phyloP scores from a whole-genome alignment of 1,140 invertebrate species.

The Diorhabda carinulata region DNA sequence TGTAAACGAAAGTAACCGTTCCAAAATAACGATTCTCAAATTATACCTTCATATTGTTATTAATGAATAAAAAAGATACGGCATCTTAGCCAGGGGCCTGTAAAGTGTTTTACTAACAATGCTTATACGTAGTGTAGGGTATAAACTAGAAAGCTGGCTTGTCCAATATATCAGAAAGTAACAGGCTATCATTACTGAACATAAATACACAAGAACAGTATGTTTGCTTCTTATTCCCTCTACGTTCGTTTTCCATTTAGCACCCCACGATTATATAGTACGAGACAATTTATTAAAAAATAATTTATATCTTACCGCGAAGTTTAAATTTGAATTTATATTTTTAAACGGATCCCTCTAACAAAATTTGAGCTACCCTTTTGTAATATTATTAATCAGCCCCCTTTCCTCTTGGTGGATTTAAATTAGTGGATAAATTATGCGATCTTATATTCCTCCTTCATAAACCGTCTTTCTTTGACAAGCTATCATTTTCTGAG shows the following conservation, averaged over 20 bases:
- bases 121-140: slow-evolving; percentile 25
- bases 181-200: slow-evolving; percentile 41
- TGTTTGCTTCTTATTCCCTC: slow-evolving; percentile 31
- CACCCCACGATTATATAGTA: slow-evolving; percentile 19
- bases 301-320: too few relatives aligned
- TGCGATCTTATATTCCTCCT: too few relatives aligned
- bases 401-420: too few relatives aligned
- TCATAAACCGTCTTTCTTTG: too few relatives aligned
- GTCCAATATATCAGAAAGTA: slow-evolving; percentile 40
- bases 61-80: slow-evolving; percentile 24
- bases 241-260: slow-evolving; percentile 26
- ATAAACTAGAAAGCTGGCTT: slow-evolving; percentile 36
- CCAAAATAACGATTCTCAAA: too few relatives aligned
- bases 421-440: too few relatives aligned
- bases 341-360: too few relatives aligned
- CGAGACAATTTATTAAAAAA: not conserved
- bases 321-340: too few relatives aligned
- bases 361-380: too few relatives aligned
- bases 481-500: too few relatives aligned
- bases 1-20: too few relatives aligned
- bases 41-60: not conserved
- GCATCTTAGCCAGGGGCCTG: slow-evolving; percentile 34
- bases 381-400: too few relatives aligned
- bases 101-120: slow-evolving; percentile 40
- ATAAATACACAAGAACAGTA: slow-evolving; percentile 38